A percentile compares a stretch with the other conserved stretches of the same genome.
phyloP scores from a whole-genome alignment of 2,888 invertebrate genomes.

The Scaptomyza parva region DNA sequence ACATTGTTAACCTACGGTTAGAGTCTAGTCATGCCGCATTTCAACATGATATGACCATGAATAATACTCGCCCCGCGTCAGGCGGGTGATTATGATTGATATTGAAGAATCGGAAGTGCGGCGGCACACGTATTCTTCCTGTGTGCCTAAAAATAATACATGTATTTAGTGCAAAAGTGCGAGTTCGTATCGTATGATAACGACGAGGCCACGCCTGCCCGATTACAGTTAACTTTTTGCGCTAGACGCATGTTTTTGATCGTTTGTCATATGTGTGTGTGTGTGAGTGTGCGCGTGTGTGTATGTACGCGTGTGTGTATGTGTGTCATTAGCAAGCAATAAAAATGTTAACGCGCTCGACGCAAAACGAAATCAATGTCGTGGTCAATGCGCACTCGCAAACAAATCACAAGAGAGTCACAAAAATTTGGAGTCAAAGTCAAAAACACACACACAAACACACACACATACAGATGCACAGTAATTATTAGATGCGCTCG shows the following conservation, averaged over 20 bases:
- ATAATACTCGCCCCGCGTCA: conserved; percentile 15
- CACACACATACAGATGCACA: neutral
- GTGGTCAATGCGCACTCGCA: conserved; percentile 37
- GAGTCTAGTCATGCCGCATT: conserved; percentile 3
- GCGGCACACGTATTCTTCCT: neutral
- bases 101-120: conserved; percentile 29
- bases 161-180: conserved; percentile 16
- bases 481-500: conserved; percentile 20
- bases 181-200: conserved; percentile 5
- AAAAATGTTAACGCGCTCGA: neutral
- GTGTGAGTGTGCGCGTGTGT: too few species aligned
- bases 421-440: conserved; percentile 38
- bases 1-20: conserved; percentile 26
- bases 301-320: neutral
- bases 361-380: conserved; percentile 40
- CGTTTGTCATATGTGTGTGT: neutral
- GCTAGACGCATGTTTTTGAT: neutral
- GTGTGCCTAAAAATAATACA: neutral
- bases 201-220: neutral
- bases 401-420: conserved; percentile 24
- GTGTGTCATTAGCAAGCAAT: conserved; percentile 40
- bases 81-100: neutral
- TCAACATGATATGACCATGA: conserved; percentile 29
- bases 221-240: neutral
- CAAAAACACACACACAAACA: conserved; percentile 18